Conservation (phyloP, 2,888 invertebrate species). For the Synergus laeviventris region DNA sequence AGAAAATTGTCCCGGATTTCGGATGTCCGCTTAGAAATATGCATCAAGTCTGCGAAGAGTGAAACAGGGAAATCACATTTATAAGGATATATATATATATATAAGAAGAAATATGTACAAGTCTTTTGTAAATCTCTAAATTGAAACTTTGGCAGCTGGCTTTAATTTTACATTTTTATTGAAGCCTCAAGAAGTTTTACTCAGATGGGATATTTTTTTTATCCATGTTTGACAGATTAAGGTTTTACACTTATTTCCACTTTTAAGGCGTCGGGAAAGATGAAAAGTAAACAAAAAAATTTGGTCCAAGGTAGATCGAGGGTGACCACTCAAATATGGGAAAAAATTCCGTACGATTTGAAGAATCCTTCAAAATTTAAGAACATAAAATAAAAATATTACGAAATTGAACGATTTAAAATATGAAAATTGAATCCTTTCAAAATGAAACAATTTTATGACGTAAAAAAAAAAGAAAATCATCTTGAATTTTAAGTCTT, state of each 20-base stretch:
- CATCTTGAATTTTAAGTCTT: no score
- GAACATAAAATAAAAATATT: background rate
- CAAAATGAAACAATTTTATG: background rate
- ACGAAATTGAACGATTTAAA: no score
- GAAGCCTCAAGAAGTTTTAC: background rate
- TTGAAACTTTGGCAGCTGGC: constrained; percentile 15
- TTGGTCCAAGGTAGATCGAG: background rate
- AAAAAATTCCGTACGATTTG: background rate
- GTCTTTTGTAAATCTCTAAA: constrained; percentile 14
- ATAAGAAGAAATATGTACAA: constrained; percentile 21
- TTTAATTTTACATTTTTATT: background rate
- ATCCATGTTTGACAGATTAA: background rate
- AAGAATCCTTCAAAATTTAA: background rate
- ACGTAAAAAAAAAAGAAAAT: no score
- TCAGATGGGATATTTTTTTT: background rate
- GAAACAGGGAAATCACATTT: constrained; percentile 23
- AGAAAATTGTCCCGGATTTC: background rate
- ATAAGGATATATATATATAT: background rate
- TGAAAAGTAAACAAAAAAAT: background rate
- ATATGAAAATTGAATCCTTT: background rate
- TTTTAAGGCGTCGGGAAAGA: background rate
- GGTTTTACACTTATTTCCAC: background rate
- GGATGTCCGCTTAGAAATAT: background rate
- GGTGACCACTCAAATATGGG: background rate
- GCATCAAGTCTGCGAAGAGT: background rate